These are phyloP conservation scores for Oryzias curvinotus DNA, from an alignment of 2,113 vertebrate genomes.

Conservation along the genomic window DNA sequence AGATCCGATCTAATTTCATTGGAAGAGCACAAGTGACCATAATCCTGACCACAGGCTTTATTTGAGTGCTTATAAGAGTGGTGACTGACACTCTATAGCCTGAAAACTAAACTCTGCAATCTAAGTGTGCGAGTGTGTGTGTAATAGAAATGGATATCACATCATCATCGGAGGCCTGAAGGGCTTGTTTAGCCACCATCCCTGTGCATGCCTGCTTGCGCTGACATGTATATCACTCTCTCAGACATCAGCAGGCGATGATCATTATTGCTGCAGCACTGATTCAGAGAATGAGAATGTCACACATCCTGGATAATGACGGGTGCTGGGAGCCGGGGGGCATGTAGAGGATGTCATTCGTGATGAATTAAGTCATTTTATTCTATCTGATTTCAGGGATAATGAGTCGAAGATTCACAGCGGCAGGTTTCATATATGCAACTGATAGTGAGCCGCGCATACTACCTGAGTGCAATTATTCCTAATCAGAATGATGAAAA, in stretches of 20 bases:
- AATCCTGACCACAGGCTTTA: conserved; percentile 76
- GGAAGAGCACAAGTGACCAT: conserved; percentile 69
- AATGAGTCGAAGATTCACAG: conserved; percentile 19
- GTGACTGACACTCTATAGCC: conserved; percentile 67
- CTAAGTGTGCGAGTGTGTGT: conserved; percentile 34
- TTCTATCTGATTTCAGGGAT: conserved; percentile 44
- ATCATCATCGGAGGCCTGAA: conserved; percentile 58
- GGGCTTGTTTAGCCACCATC: conserved; percentile 25
- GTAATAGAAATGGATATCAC: conserved; percentile 45
- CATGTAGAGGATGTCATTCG: conserved; percentile 13
- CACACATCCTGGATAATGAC: conserved; percentile 10
- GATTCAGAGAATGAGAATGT: conserved; percentile 1
- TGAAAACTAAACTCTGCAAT: conserved; percentile 44
- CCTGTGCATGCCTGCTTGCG: conserved; percentile 8
- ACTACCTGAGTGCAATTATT: conserved; percentile 19
- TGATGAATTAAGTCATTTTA: conserved; percentile 46
- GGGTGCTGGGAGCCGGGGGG: not conserved
- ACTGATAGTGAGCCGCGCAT: not conserved
- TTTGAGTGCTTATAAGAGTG: conserved; percentile 75
- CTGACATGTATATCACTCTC: conserved; percentile 13
- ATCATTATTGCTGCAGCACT: conserved; percentile 7
- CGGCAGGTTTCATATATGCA: conserved; percentile 9
- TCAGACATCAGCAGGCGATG: not conserved
- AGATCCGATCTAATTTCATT: conserved; percentile 74
- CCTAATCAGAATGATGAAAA: conserved; percentile 35